These are phyloP conservation scores for Lagorchestes hirsutus DNA, from an alignment of 2,797 vertebrate species.

Conservation along the genomic window DNA sequence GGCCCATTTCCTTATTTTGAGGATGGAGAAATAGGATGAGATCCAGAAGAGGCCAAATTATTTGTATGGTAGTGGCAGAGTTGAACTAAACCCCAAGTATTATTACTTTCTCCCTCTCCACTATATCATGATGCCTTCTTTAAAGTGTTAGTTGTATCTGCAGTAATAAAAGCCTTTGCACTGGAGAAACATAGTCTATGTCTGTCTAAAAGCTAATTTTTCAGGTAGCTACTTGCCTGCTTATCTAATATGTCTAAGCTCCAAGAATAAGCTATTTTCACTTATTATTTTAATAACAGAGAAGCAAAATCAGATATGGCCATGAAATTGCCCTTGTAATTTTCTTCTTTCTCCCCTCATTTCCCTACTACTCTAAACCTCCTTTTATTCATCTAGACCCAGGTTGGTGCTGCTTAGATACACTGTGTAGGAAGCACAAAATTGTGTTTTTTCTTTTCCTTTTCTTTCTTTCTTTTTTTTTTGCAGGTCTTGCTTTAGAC, in stretches of 20 bases:
- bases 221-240: neutral
- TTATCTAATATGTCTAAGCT: neutral
- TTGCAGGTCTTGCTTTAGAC: neutral
- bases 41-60: neutral
- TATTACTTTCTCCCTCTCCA: neutral
- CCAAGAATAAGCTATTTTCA: neutral
- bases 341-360: neutral
- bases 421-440: neutral
- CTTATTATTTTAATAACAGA: neutral
- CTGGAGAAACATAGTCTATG: neutral
- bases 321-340: neutral
- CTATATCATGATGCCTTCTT: neutral
- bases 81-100: neutral
- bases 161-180: neutral
- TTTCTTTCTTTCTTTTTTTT: neutral
- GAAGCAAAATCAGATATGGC: neutral
- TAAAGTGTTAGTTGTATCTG: neutral
- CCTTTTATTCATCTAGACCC: neutral
- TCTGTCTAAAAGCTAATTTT: neutral
- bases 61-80: neutral
- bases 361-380: neutral
- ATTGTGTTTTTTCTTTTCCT: neutral
- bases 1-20: neutral
- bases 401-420: neutral
- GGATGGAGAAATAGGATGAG: neutral